These are phyloP conservation scores for Hassar affinis DNA, from an alignment of 2,113 vertebrate genomes.

Conservation along the genomic window DNA sequence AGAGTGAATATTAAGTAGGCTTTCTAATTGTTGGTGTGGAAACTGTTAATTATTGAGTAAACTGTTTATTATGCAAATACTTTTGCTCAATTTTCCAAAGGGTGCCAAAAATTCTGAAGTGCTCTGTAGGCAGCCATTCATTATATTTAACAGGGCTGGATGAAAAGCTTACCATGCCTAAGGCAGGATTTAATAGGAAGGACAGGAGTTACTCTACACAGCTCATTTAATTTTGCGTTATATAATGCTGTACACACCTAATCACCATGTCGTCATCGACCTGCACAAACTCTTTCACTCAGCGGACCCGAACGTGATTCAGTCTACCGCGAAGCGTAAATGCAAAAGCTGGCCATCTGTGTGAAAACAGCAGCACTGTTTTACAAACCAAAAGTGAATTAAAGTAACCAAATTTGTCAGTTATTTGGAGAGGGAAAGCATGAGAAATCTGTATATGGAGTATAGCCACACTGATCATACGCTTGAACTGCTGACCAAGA, in stretches of 20 bases:
- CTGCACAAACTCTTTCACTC: conserved; percentile 4
- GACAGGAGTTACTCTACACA: not conserved
- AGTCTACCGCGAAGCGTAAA: conserved; percentile 20
- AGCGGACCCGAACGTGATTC: conserved; percentile 1
- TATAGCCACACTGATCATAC: conserved; percentile 2
- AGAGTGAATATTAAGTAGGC: not conserved
- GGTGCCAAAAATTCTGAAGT: not conserved
- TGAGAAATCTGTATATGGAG: not conserved
- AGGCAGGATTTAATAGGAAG: not conserved
- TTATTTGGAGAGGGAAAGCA: not conserved
- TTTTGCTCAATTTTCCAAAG: not conserved
- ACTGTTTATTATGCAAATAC: not conserved
- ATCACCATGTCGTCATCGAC: conserved; percentile 19
- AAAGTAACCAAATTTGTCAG: conserved; percentile 1
- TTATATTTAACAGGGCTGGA: conserved; percentile 14
- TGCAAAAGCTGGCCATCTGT: conserved; percentile 31
- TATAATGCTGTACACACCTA: not conserved
- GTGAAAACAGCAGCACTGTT: not conserved
- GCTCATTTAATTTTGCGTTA: conserved; percentile 28
- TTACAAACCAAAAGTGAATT: not conserved
- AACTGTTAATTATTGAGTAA: not conserved
- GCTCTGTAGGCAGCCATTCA: not conserved
- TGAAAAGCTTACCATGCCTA: not conserved
- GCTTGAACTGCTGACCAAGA: conserved; percentile 14
- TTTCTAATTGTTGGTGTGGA: not conserved